Evolutionary conservation across 2,797 vertebrate genomes (phyloP), one percentile per base, ranked within the genome.

Genomic region (Labeo calbasu): DNA sequence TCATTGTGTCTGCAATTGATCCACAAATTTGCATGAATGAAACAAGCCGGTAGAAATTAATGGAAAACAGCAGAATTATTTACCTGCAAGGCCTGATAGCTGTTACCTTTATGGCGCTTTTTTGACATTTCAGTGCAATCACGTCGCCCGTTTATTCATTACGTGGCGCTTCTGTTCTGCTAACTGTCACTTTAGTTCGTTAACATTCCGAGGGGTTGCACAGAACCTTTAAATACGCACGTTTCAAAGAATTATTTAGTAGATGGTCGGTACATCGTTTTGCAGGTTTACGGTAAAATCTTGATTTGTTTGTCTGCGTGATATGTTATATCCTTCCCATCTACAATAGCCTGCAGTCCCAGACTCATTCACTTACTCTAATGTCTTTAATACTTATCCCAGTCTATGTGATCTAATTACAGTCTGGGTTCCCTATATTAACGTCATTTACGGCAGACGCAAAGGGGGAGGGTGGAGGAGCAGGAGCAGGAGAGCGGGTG

Each of bases 381-480:
- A 83, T 83, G 85, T 79, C 85, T 86, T 82, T 86, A 86, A 78
- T 83, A 84, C 79, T 82, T 76, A 71, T 63, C 73, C 59, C 50
- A 53, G 84, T 78, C 77, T 83, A 70, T 75, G 76, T 85, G 70
- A 87, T 85, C 84, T 83, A 87, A 85, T 85, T 82, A 83, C 48
- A 25, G 50, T 65, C 76, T 78, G 61, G 77, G 73, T 85, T 61
- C 50, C 76, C 86, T 85, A 85, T 83, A 87, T 87, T 87, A 83
- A 87, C 65, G 43, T 83, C 83, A 83, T 87, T 79, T 83, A 78
- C 72, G 72, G 61, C 69, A 77, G 86, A 76, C n/a, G 28, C 71
- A 55, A 25, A 7, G 21, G 23, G 14, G 48, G 68, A 76, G 86
- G 80, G 76, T 15, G 40, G 25, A 73, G n/a, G 68, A 43, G 40